Conservation (phyloP, 2,888 invertebrate genomes). For the Melieria omissa region DNA sequence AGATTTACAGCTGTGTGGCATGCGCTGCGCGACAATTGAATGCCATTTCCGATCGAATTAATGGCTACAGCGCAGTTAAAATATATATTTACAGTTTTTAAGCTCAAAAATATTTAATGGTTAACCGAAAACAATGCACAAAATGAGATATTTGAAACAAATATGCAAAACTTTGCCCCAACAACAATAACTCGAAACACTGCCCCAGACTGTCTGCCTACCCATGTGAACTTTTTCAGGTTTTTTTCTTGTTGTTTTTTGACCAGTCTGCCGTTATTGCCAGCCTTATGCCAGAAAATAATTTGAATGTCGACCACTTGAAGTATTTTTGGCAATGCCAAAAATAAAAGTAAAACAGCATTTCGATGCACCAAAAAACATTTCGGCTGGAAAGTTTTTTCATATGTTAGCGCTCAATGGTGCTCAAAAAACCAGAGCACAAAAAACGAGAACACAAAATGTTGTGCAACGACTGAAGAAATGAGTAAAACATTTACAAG, state of each 20-base stretch:
- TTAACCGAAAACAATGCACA: neutral
- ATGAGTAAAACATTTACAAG: too few species aligned
- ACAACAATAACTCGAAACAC: neutral
- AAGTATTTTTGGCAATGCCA: constrained; percentile 36
- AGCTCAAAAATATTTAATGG: neutral
- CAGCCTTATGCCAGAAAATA: constrained; percentile 29
- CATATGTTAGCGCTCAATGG: constrained; percentile 22
- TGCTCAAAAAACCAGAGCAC: constrained; percentile 2
- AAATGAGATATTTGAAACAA: neutral
- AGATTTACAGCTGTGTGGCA: too few species aligned
- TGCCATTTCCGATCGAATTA: too few species aligned
- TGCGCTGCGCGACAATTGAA: too few species aligned
- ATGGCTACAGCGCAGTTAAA: too few species aligned
- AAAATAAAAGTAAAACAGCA: constrained; percentile 23
- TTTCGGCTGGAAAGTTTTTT: constrained; percentile 32
- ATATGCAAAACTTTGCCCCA: neutral
- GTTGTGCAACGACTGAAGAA: too few species aligned
- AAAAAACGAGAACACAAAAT: too few species aligned
- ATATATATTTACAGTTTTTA: neutral
- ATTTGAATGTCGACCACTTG: constrained; percentile 51
- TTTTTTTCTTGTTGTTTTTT: constrained; percentile 15
- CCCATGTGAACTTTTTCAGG: neutral
- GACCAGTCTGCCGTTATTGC: constrained; percentile 8
- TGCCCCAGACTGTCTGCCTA: neutral
- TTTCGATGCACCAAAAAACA: neutral